Evolutionary conservation across 2,113 vertebrate genomes (phyloP).

Genomic region (Murina feae): DNA sequence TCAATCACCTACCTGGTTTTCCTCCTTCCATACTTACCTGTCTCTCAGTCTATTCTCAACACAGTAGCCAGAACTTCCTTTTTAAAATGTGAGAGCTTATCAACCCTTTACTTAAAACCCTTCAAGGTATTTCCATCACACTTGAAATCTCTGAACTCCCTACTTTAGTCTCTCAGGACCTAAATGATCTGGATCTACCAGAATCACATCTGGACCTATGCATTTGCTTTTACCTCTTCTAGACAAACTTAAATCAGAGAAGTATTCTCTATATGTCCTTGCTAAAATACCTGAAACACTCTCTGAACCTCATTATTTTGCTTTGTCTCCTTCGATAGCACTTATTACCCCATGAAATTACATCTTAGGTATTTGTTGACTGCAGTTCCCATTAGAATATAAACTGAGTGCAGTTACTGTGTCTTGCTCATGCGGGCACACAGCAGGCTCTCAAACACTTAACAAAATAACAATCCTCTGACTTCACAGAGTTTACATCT

Average conservation of each 20-base stretch:
- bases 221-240: background rate
- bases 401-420: background rate
- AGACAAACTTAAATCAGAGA: background rate
- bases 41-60: background rate
- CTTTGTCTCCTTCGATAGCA: background rate
- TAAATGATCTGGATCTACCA: background rate
- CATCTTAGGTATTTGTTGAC: background rate
- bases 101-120: background rate
- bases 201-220: background rate
- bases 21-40: background rate
- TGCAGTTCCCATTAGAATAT: background rate
- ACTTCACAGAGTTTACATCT: background rate
- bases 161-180: background rate
- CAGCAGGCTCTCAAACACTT: background rate
- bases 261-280: background rate
- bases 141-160: slow-evolving; percentile 2
- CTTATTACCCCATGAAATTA: background rate
- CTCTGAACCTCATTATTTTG: background rate
- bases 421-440: background rate
- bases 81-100: background rate
- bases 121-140: background rate
- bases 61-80: background rate
- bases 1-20: background rate
- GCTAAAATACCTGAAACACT: background rate
- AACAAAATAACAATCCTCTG: background rate